phyloP scores from a whole-genome alignment of 2,113 vertebrate genomes.

The Fregata magnificens region DNA sequence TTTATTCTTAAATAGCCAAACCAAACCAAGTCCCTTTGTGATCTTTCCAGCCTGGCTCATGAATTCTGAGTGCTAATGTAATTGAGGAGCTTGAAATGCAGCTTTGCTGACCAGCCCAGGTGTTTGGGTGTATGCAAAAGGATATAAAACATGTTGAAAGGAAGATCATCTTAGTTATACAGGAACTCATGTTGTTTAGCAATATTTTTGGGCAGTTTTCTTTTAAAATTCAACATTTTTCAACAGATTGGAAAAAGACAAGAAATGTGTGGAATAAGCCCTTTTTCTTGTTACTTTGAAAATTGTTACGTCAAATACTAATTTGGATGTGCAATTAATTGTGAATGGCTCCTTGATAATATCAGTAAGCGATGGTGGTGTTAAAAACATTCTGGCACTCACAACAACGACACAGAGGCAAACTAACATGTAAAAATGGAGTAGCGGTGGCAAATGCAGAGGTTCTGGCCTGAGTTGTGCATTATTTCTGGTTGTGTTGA shows the following conservation, averaged over 20 bases:
- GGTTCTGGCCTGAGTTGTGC: background rate
- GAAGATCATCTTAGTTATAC: background rate
- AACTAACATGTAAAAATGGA: background rate
- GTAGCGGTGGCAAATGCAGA: background rate
- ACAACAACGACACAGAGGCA: accelerated
- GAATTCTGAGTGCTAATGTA: background rate
- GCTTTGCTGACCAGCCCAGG: background rate
- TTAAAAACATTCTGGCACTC: background rate
- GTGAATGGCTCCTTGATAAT: background rate
- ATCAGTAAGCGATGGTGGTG: background rate
- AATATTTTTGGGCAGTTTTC: background rate
- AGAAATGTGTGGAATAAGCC: background rate
- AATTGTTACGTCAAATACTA: background rate
- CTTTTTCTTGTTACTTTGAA: background rate
- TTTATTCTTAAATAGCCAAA: background rate
- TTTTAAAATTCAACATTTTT: background rate
- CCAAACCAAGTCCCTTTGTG: background rate
- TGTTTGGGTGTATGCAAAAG: background rate
- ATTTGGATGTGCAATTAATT: background rate
- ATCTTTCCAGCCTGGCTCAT: background rate
- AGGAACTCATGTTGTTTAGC: accelerated
- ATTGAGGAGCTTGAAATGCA: background rate
- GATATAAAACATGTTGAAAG: background rate
- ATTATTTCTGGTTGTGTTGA: background rate
- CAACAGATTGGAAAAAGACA: background rate